These are phyloP conservation scores for Antheraea assamensis DNA, from an alignment of 2,888 invertebrate species.

Conservation along the genomic window DNA sequence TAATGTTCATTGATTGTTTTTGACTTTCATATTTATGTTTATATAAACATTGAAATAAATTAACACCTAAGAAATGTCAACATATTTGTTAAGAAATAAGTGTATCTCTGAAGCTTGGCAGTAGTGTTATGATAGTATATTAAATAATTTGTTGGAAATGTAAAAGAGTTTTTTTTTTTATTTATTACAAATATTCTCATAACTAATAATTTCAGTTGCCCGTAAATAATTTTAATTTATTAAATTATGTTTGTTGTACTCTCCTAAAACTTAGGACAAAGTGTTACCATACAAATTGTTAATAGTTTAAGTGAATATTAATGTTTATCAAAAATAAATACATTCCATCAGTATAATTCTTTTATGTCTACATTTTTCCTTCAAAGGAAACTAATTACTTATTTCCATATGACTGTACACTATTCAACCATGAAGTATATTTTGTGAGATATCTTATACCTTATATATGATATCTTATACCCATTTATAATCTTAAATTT, in stretches of 20 bases:
- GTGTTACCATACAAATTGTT: background rate
- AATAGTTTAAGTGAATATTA: background rate
- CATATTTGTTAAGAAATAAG: conserved; percentile 27
- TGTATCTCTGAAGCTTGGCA: conserved; percentile 26
- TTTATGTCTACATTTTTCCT: background rate
- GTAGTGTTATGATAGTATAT: conserved; percentile 50
- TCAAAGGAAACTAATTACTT: background rate
- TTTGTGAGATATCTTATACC: too few relatives aligned
- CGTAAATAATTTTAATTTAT: background rate
- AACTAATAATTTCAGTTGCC: background rate
- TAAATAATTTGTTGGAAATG: conserved; percentile 43
- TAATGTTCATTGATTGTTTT: background rate
- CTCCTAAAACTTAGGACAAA: background rate
- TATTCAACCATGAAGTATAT: too few relatives aligned
- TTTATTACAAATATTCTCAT: conserved; percentile 40
- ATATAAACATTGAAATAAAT: background rate
- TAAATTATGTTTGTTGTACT: background rate
- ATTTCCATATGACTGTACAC: too few relatives aligned
- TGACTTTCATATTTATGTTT: background rate
- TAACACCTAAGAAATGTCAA: background rate
- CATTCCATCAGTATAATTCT: conserved; percentile 17
- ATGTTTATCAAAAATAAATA: conserved; percentile 15
- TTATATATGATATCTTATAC: too few relatives aligned
- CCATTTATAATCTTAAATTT: too few relatives aligned
- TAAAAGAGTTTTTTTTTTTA: conserved; percentile 37